A percentile compares a stretch with the other conserved stretches of the same genome.
phyloP scores from a whole-genome alignment of 2,888 invertebrate species.

The Coenonympha glycerion region DNA sequence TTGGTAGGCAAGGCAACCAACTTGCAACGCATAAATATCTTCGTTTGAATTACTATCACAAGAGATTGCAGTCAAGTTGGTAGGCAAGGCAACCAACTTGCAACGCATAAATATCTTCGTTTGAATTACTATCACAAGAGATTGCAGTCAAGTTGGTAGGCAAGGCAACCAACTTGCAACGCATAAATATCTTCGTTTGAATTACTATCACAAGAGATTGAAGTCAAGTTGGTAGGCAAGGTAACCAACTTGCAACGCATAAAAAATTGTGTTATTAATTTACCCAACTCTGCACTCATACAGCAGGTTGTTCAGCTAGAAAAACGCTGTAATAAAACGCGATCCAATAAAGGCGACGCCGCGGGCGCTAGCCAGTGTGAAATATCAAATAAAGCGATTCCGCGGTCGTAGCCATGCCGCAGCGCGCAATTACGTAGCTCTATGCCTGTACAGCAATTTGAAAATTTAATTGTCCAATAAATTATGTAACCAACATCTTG shows the following conservation, averaged over 20 bases:
- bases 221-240: too few species aligned
- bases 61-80: not conserved
- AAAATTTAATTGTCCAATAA: slow-evolving; percentile 30
- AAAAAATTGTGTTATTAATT: too few species aligned
- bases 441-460: slow-evolving; percentile 16
- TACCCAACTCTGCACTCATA: too few species aligned
- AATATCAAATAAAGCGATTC: slow-evolving; percentile 1
- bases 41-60: not conserved
- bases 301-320: too few species aligned
- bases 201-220: not conserved
- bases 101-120: too few species aligned
- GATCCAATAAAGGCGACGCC: not conserved
- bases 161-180: too few species aligned
- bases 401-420: not conserved
- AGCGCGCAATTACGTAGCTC: slow-evolving; percentile 12
- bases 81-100: too few species aligned
- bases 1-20: too few species aligned
- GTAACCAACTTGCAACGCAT: too few species aligned
- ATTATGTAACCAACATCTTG: slow-evolving; percentile 26
- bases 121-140: not conserved
- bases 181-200: too few species aligned
- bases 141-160: not conserved
- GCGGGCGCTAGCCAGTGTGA: not conserved
- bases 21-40: too few species aligned
- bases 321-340: slow-evolving; percentile 1